These are phyloP conservation scores for Danaus plexippus DNA, from an alignment of 1,140 invertebrate species.

Conservation along the genomic window DNA sequence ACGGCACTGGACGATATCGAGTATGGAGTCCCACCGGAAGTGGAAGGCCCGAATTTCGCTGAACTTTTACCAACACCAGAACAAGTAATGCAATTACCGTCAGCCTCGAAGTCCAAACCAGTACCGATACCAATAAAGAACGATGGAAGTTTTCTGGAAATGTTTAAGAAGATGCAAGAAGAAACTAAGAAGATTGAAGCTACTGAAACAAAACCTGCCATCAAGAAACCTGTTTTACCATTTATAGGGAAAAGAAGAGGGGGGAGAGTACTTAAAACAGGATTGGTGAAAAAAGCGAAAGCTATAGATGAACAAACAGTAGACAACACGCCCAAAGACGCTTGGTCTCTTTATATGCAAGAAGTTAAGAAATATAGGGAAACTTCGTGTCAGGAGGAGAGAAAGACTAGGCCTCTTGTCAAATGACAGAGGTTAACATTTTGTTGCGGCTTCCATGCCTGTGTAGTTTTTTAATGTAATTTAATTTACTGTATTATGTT, in stretches of 20 bases:
- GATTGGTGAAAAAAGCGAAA: constrained; percentile 89
- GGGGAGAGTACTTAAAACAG: constrained; percentile 89
- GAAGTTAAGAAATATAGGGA: constrained; percentile 94
- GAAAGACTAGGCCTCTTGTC: constrained; percentile 91
- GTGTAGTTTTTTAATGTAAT: constrained; percentile 19
- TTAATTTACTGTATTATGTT: constrained; percentile 30
- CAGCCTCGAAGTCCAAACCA: constrained; percentile 42
- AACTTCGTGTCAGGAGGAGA: constrained; percentile 91
- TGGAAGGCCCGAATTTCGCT: constrained; percentile 62
- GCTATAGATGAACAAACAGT: constrained; percentile 74
- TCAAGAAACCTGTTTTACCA: constrained; percentile 73
- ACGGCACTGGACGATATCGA: constrained; percentile 52
- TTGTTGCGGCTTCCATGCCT: constrained; percentile 13
- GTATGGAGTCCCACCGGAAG: constrained; percentile 60
- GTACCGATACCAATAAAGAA: constrained; percentile 72
- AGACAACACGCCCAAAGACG: constrained; percentile 84
- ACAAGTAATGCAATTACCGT: constrained; percentile 32
- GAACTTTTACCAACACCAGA: constrained; percentile 47
- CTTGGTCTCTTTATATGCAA: constrained; percentile 92
- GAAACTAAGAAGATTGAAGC: constrained; percentile 58
- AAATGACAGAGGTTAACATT: constrained; percentile 74
- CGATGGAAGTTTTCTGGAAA: constrained; percentile 90
- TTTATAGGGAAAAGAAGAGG: constrained; percentile 87
- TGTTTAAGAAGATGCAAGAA: constrained; percentile 92
- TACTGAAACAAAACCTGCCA: constrained; percentile 46